Evolutionary conservation across 2,113 vertebrate genomes (phyloP).

Genomic region (Alouatta palliata): DNA sequence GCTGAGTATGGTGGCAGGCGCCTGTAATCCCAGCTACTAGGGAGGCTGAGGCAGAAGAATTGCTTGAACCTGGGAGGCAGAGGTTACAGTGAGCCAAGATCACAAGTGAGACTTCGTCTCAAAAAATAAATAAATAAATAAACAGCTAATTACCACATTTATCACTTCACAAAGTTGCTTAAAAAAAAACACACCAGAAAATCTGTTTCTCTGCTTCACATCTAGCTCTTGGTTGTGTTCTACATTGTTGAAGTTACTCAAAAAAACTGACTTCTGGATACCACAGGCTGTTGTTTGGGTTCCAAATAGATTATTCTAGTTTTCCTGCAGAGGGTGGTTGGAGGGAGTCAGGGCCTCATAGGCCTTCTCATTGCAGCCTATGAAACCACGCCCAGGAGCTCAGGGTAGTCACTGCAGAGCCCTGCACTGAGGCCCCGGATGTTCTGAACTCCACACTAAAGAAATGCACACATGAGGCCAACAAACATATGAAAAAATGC

Average conservation of each 20-base stretch:
- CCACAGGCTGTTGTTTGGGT: not conserved
- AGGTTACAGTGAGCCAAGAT: too few species aligned
- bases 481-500: too few species aligned
- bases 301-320: not conserved
- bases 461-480: not conserved
- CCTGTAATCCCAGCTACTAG: too few species aligned
- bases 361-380: rapidly evolving
- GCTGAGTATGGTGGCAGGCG: too few species aligned
- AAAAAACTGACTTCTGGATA: not conserved
- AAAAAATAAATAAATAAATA: too few species aligned
- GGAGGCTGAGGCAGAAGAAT: too few species aligned
- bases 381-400: not conserved
- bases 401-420: not conserved
- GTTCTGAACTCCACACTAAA: not conserved
- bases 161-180: not conserved
- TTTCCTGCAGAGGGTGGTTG: not conserved
- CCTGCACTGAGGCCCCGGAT: not conserved
- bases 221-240: not conserved
- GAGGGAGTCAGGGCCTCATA: too few species aligned
- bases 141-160: too few species aligned
- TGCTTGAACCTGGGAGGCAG: too few species aligned
- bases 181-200: not conserved
- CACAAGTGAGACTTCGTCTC: too few species aligned
- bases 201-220: not conserved
- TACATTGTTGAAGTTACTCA: not conserved